A percentile compares a stretch with the other conserved stretches of the same genome.
These are phyloP conservation scores for Galleria mellonella DNA, from an alignment of 1,140 invertebrate genomes.

Conservation along the genomic window DNA sequence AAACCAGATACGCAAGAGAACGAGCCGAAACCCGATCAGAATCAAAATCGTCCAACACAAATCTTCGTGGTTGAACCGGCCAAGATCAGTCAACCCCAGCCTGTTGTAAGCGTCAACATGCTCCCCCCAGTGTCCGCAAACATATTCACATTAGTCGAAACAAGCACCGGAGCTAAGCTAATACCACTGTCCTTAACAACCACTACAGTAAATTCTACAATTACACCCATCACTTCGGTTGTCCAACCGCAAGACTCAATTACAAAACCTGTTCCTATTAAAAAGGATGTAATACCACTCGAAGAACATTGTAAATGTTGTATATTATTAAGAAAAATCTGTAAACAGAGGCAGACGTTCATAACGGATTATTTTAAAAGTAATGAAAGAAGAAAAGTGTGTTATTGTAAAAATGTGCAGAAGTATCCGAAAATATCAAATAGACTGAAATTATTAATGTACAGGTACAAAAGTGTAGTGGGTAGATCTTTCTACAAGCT, in stretches of 20 bases:
- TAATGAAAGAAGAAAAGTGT: slow-evolving; percentile 19
- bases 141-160: slow-evolving; percentile 23
- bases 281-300: background rate
- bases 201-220: slow-evolving; percentile 20
- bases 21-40: background rate
- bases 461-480: background rate
- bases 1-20: slow-evolving; percentile 7
- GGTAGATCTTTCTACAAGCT: too few relatives aligned
- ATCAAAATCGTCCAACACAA: slow-evolving; percentile 8
- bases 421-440: slow-evolving; percentile 4
- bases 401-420: slow-evolving; percentile 17
- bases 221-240: slow-evolving; percentile 16
- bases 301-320: slow-evolving; percentile 45
- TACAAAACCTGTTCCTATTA: background rate
- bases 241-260: background rate
- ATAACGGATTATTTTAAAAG: slow-evolving; percentile 44
- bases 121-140: slow-evolving; percentile 1
- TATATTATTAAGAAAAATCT: slow-evolving; percentile 29
- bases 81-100: too few relatives aligned
- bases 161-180: slow-evolving; percentile 17
- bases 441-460: background rate
- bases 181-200: slow-evolving; percentile 23
- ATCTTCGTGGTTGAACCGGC: too few relatives aligned
- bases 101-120: slow-evolving; percentile 5
- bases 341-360: slow-evolving; percentile 25